Evolutionary conservation across 2,888 invertebrate genomes (phyloP).

Genomic region (Epinotia demarniana): DNA sequence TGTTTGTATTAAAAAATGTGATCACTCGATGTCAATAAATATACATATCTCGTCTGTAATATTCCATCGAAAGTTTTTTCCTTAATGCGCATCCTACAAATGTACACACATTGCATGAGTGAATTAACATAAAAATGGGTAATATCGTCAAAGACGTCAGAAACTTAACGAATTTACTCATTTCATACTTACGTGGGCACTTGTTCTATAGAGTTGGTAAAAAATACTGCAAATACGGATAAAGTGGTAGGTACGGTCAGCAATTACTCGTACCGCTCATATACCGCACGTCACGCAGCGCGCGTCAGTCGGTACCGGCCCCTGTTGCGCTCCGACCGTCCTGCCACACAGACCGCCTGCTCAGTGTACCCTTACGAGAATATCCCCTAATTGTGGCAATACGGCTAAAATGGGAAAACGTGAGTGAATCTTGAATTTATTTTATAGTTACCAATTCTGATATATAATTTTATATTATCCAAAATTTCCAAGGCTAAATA

Average conservation of each 20-base stretch:
- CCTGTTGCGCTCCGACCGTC: conserved; percentile 14
- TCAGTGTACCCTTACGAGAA: neutral
- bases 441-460: neutral
- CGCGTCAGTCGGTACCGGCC: conserved; percentile 27
- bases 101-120: neutral
- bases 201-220: conserved; percentile 8
- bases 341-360: neutral
- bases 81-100: neutral
- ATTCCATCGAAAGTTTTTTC: conserved; percentile 5
- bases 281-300: conserved; percentile 28
- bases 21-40: neutral
- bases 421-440: conserved; percentile 17
- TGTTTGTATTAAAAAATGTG: neutral
- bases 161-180: conserved; percentile 19
- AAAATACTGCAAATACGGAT: conserved; percentile 32
- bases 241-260: conserved; percentile 15
- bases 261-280: conserved; percentile 22
- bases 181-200: neutral
- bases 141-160: conserved; percentile 14
- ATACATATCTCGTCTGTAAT: neutral
- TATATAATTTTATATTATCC: neutral
- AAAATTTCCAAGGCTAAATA: neutral
- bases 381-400: neutral
- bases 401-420: conserved; percentile 38
- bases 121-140: conserved; percentile 2